Percentiles rank a stretch among this genome's conserved stretches.
phyloP scores from a whole-genome alignment of 1,140 invertebrate species.

The Acromyrmex heyeri region DNA sequence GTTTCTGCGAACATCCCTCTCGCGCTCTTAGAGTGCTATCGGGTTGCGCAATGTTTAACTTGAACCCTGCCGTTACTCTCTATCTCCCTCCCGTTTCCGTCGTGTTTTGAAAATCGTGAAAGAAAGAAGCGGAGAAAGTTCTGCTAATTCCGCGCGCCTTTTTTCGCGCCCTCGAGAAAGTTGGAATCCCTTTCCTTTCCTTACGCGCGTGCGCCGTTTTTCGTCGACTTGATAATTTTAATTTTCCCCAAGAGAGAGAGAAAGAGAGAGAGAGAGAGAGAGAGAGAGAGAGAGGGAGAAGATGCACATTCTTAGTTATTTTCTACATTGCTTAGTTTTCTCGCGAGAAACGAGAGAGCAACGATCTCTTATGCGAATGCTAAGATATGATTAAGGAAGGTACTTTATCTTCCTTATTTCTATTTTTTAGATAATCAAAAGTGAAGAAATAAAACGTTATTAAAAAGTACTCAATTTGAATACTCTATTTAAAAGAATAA shows the following conservation, averaged over 20 bases:
- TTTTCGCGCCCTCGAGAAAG: conserved; percentile 59
- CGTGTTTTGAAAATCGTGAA: conserved; percentile 66
- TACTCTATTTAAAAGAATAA: neutral
- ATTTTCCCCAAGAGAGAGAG: conserved; percentile 6
- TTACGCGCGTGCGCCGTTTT: conserved; percentile 41
- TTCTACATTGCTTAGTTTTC: neutral
- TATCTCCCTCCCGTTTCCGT: conserved; percentile 18
- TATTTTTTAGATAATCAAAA: neutral
- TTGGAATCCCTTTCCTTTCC: conserved; percentile 32
- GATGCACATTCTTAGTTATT: neutral
- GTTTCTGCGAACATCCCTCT: conserved; percentile 21
- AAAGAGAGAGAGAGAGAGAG: too few relatives aligned
- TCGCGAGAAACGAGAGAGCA: neutral
- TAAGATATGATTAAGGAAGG: neutral
- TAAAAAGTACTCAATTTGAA: neutral
- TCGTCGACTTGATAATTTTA: conserved; percentile 27
- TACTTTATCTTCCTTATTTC: neutral
- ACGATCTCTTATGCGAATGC: neutral
- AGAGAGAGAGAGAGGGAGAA: neutral
- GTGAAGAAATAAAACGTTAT: neutral
- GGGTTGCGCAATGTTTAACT: conserved; percentile 73
- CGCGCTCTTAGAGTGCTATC: conserved; percentile 71
- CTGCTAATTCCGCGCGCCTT: conserved; percentile 60
- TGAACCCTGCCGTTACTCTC: conserved; percentile 46
- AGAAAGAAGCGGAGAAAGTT: conserved; percentile 59